Conservation (phyloP, 1,140 invertebrate genomes). For the Lepidurus packardi region DNA sequence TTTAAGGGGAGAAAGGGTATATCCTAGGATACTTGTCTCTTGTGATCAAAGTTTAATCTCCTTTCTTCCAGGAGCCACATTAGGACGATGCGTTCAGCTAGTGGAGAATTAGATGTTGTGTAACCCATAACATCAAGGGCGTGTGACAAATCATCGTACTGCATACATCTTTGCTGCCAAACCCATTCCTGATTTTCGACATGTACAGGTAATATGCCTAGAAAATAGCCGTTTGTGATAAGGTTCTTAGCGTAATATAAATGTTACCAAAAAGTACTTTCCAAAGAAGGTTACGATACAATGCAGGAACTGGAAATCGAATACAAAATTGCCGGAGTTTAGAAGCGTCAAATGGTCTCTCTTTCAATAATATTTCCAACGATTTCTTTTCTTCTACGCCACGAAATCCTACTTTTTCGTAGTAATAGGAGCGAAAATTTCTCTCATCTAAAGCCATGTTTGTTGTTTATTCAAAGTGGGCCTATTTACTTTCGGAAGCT, state of each 20-base stretch:
- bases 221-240: constrained; percentile 35
- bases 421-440: constrained; percentile 85
- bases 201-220: constrained; percentile 67
- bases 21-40: constrained; percentile 45
- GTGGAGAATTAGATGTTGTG: constrained; percentile 51
- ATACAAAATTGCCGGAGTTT: constrained; percentile 80
- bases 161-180: constrained; percentile 59
- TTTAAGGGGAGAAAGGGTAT: constrained; percentile 44
- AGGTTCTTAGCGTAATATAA: constrained; percentile 3
- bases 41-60: constrained; percentile 56
- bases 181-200: constrained; percentile 67
- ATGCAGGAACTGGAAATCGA: constrained; percentile 70
- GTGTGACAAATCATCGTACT: constrained; percentile 67
- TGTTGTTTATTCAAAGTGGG: neutral
- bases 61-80: constrained; percentile 71
- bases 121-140: constrained; percentile 61
- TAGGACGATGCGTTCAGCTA: constrained; percentile 58
- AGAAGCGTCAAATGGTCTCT: constrained; percentile 69
- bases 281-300: constrained; percentile 77
- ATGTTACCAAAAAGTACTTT: constrained; percentile 68
- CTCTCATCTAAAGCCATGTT: constrained; percentile 41
- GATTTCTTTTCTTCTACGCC: constrained; percentile 89
- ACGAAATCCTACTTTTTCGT: constrained; percentile 81
- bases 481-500: too few species aligned
- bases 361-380: constrained; percentile 82